Base-by-base conservation (phyloP, 2,797 vertebrate species). In the Denticeps clupeoides region DNA sequence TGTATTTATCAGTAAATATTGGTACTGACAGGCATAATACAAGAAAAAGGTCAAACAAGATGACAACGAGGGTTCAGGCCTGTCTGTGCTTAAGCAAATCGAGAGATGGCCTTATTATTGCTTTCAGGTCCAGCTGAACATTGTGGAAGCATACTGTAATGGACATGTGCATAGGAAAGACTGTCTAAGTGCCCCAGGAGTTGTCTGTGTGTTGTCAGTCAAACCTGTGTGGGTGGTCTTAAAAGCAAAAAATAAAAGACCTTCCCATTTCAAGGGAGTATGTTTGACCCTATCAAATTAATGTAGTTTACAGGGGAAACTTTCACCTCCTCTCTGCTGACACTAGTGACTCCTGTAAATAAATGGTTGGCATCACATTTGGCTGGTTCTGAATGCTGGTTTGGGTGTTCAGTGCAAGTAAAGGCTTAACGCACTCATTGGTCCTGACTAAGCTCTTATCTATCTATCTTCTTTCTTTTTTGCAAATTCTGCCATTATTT, bases 361-460 rank as follows among this genome's bases (percentile, higher is more conserved):
- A 42, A 65, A 67, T 69, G 69, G 72, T 75, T 75, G 75, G 75
- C 71, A 70, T 79, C 68, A 72, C 62, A 65, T 83, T 81, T 79
- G 82, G 81, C 82, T 83, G 79, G 78, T 79, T 80, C 63, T 62
- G 67, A 78, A 82, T 78, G 82, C 83, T 83, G 84, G 84, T 84
- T 82, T 78, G 73, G 74, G 81, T 83, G 78, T 75, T 56, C 29
- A 22, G 53, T 48, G 26, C 7, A 37, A 45, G 42, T n/a, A 12
- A 41, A 43, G 47, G 71, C 68, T 67, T 67, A 62, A 78, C 67
- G 78, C 66, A 75, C 70, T 69, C 69, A 68, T 70, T 74, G 70
- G 69, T 78, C 76, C 73, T 38, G 38, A 38, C 4, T 38, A 21
- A 5, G 16, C 16, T 38, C 25, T 18, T 22, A 25, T 25, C 26